These are phyloP conservation scores for Belonocnema kinseyi DNA, from an alignment of 1,140 invertebrate species.

Conservation along the genomic window DNA sequence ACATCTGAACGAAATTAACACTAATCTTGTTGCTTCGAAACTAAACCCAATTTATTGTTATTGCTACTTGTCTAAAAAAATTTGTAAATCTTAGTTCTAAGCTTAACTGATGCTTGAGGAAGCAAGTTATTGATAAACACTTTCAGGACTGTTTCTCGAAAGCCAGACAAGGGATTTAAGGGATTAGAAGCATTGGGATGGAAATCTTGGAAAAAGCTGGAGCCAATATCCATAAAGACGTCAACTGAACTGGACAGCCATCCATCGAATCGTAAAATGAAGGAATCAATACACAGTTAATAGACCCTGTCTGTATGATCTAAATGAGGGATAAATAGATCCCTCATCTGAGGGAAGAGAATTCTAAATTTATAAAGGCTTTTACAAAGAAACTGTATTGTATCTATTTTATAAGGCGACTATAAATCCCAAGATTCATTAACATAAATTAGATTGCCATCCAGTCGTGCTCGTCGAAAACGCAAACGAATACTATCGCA, in stretches of 20 bases:
- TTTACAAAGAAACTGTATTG: constrained; percentile 48
- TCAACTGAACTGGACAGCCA: constrained; percentile 58
- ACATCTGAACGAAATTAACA: no score
- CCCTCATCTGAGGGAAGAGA: constrained; percentile 55
- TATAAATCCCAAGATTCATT: constrained; percentile 67
- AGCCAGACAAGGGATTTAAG: no score
- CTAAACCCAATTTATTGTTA: no score
- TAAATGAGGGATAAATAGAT: constrained; percentile 56
- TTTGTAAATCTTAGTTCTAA: no score
- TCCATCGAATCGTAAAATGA: constrained; percentile 55
- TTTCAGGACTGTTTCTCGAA: no score
- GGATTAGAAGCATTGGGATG: no score
- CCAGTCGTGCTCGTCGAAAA: constrained; percentile 57
- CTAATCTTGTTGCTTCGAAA: no score
- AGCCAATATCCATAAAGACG: constrained; percentile 48
- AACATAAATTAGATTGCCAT: constrained; percentile 70
- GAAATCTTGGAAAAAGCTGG: no score
- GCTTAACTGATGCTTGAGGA: no score
- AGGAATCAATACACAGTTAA: constrained; percentile 56
- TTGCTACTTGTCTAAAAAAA: no score
- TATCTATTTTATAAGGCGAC: constrained; percentile 68
- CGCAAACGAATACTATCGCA: constrained; percentile 50
- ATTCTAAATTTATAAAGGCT: constrained; percentile 67
- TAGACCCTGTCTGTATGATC: no score
- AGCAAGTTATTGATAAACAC: no score